Evolutionary conservation across 2,797 vertebrate species (phyloP).

Genomic region (Argentina silus): DNA sequence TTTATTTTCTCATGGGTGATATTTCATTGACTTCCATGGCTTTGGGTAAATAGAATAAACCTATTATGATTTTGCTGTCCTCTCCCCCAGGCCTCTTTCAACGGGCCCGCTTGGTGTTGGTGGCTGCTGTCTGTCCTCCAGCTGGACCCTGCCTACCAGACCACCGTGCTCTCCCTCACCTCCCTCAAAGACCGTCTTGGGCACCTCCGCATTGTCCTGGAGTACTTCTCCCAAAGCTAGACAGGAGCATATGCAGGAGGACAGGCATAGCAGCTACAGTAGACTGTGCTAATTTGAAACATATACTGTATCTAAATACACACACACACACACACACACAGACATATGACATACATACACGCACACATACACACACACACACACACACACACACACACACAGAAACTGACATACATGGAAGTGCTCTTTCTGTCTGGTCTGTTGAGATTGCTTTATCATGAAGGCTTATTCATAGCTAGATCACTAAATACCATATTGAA

Average conservation of each 20-base stretch:
- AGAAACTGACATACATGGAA: too few species aligned
- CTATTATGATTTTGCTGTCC: too few species aligned
- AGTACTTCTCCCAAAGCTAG: slow-evolving; percentile 84
- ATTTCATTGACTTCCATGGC: too few species aligned
- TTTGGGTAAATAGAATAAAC: too few species aligned
- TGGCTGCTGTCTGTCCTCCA: slow-evolving; percentile 91
- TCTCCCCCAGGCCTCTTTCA: slow-evolving; percentile 74
- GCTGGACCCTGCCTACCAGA: slow-evolving; percentile 86
- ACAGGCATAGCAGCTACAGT: neutral
- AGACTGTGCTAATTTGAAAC: neutral
- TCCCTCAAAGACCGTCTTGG: slow-evolving; percentile 84
- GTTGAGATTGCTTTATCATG: neutral
- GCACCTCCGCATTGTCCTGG: slow-evolving; percentile 84
- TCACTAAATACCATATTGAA: neutral
- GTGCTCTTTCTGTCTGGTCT: too few species aligned
- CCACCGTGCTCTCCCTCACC: slow-evolving; percentile 83
- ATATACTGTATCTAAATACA: neutral
- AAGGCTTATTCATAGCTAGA: neutral
- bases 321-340: neutral
- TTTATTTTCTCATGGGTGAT: too few species aligned
- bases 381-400: neutral
- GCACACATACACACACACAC: too few species aligned
- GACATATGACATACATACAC: neutral
- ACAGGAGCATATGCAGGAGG: neutral
- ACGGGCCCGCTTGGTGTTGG: slow-evolving; percentile 91